Evolutionary conservation across 2,797 vertebrate species (phyloP).

Genomic region (Oreochromis mossambicus): DNA sequence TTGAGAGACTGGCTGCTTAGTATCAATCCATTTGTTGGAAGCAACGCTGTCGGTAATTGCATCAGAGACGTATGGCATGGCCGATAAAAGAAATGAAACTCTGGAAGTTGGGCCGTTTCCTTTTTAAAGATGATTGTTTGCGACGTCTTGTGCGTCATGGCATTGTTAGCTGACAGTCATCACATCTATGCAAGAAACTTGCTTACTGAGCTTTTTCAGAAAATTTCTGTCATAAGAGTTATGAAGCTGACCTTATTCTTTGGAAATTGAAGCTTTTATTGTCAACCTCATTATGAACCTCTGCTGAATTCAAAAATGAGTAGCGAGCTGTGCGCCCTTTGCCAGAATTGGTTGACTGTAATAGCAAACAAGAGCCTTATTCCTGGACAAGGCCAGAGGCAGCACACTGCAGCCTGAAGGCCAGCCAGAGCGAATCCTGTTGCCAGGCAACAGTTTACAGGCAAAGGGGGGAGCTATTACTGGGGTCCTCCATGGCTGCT

Average conservation of each 20-base stretch:
- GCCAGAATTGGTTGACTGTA: constrained; percentile 56
- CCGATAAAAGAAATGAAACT: constrained; percentile 28
- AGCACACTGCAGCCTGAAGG: constrained; percentile 70
- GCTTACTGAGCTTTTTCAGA: not conserved
- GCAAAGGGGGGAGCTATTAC: constrained; percentile 39
- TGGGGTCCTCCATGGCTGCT: constrained; percentile 61
- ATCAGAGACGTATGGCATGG: constrained; percentile 65
- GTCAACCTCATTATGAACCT: not conserved
- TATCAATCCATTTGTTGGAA: constrained; percentile 55
- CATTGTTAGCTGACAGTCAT: constrained; percentile 7
- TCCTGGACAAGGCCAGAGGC: constrained; percentile 70
- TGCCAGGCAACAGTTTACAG: constrained; percentile 79
- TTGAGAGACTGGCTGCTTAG: constrained; percentile 39
- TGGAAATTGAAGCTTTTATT: constrained; percentile 41
- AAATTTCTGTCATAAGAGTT: constrained; percentile 7
- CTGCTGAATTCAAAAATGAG: constrained; percentile 43
- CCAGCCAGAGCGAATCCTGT: constrained; percentile 72
- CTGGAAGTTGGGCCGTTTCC: constrained; percentile 23
- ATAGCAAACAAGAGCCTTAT: constrained; percentile 50
- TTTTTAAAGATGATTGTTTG: constrained; percentile 31
- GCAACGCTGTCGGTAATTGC: constrained; percentile 45
- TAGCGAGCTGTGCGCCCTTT: constrained; percentile 13
- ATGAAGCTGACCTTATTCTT: not conserved
- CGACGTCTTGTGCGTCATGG: not conserved
- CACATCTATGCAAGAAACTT: not conserved